Conservation (phyloP, 2,113 vertebrate genomes). For the Capreolus pygargus region DNA sequence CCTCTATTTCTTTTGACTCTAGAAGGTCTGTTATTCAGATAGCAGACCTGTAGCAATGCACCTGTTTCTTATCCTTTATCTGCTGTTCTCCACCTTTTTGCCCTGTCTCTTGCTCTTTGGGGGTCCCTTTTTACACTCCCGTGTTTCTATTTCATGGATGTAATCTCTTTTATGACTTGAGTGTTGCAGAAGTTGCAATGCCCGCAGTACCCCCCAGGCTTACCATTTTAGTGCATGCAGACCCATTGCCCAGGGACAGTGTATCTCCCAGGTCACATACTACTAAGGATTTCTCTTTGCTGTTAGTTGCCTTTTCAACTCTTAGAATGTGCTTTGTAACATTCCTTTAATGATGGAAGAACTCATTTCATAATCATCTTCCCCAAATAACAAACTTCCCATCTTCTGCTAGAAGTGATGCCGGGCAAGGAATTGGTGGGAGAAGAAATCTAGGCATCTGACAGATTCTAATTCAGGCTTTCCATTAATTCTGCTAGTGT, state of each 20-base stretch:
- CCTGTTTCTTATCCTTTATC: neutral
- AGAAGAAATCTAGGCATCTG: neutral
- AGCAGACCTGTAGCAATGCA: neutral
- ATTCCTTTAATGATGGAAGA: neutral
- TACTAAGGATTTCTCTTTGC: neutral
- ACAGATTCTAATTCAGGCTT: neutral
- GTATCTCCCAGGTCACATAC: neutral
- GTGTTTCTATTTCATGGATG: neutral
- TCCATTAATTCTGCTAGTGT: neutral
- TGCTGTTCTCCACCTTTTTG: neutral
- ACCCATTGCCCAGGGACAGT: no score
- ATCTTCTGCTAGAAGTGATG: neutral
- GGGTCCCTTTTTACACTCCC: neutral
- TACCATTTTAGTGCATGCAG: no score
- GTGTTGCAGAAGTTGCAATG: neutral
- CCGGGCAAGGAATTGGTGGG: no score
- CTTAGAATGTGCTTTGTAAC: neutral
- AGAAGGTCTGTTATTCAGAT: neutral
- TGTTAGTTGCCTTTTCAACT: neutral
- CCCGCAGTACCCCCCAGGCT: neutral
- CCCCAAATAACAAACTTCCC: neutral
- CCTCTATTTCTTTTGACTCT: neutral
- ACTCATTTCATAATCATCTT: neutral
- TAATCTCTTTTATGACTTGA: neutral
- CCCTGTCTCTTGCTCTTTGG: neutral